phyloP scores from a whole-genome alignment of 64 coral and sea anemone species.

The Catalaphyllia jardinei region DNA sequence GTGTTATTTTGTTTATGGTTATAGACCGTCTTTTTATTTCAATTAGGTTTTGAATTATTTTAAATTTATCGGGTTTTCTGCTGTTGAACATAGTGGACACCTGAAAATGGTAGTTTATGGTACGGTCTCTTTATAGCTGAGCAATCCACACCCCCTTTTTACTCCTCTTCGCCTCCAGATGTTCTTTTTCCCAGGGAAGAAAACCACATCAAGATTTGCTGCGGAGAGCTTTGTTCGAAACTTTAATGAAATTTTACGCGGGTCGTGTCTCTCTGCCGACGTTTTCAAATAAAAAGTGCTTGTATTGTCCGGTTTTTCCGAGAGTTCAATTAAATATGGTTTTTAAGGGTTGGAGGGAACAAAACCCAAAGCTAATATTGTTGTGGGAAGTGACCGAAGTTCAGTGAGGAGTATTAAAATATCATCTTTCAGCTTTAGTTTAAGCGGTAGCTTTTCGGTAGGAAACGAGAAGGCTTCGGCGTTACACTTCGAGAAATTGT shows the following conservation, averaged over 20 bases:
- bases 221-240: constrained; percentile 25
- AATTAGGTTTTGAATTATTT: constrained; percentile 10
- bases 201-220: constrained; percentile 11
- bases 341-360: background rate
- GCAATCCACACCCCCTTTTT: constrained; percentile 4
- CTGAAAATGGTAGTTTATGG: constrained; percentile 32
- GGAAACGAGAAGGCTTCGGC: too few relatives aligned
- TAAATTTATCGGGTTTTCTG: constrained; percentile 8
- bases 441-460: too few relatives aligned
- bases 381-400: background rate
- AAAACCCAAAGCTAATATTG: background rate
- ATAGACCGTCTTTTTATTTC: background rate
- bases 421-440: background rate
- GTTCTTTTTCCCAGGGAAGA: constrained; percentile 46
- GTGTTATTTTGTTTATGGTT: constrained; percentile 7
- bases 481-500: too few relatives aligned
- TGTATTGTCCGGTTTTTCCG: background rate
- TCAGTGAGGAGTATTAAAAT: background rate
- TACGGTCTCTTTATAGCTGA: constrained; percentile 13
- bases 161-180: constrained; percentile 14
- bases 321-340: background rate
- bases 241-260: constrained; percentile 9
- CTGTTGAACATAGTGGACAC: constrained; percentile 43
- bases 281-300: background rate
- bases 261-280: background rate